These are phyloP conservation scores for Melanerpes formicivorus DNA, from an alignment of 2,113 vertebrate species.

Conservation along the genomic window DNA sequence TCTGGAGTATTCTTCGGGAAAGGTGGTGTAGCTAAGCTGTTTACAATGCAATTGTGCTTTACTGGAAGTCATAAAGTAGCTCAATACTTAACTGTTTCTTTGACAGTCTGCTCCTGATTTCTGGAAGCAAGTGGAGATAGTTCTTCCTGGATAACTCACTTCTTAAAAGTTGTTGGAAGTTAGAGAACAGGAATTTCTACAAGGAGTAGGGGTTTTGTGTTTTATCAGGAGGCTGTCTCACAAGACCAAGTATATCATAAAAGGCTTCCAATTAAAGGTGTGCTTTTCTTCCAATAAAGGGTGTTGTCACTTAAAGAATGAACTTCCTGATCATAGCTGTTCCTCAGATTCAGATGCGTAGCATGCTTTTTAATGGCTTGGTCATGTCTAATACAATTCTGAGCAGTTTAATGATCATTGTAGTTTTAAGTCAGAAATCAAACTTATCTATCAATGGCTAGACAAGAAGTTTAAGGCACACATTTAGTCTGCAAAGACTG, in stretches of 20 bases:
- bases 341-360: background rate
- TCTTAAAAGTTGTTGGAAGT: background rate
- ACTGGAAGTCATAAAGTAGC: conserved; percentile 33
- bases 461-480: background rate
- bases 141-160: background rate
- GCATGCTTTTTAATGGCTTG: background rate
- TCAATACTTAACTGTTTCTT: background rate
- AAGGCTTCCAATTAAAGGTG: background rate
- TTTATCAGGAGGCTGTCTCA: background rate
- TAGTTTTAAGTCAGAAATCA: background rate
- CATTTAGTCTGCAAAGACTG: background rate
- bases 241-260: background rate
- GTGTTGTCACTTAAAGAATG: rapidly evolving
- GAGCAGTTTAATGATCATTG: background rate
- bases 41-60: conserved; percentile 26
- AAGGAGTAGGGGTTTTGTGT: background rate
- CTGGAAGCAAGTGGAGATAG: background rate
- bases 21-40: background rate
- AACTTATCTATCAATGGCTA: background rate
- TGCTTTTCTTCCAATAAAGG: background rate
- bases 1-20: background rate
- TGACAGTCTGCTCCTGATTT: background rate
- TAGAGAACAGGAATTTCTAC: background rate
- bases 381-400: background rate
- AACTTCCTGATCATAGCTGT: background rate